Conservation (phyloP, 2,888 invertebrate species). For the Gibbula magus region DNA sequence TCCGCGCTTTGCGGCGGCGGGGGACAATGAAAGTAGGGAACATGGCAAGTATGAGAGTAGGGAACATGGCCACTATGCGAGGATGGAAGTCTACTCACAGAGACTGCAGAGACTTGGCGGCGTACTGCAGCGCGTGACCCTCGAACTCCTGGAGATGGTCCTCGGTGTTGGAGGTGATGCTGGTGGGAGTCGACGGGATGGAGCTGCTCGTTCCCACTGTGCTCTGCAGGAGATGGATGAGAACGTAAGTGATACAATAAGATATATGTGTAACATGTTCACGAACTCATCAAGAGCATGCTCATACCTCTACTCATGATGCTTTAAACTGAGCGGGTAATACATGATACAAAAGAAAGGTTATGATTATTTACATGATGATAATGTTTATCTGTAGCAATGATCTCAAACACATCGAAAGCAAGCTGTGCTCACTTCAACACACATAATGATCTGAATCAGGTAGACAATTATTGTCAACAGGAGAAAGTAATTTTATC, state of each 20-base stretch:
- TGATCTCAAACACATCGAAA: no score
- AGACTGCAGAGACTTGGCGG: constrained; percentile 68
- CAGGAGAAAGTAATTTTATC: no score
- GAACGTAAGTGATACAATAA: background rate
- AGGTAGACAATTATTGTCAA: no score
- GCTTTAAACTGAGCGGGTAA: background rate
- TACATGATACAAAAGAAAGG: no score
- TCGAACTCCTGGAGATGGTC: constrained; percentile 71
- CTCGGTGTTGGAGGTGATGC: constrained; percentile 61
- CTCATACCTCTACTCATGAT: background rate
- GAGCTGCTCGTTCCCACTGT: constrained; percentile 54
- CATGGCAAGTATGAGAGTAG: no score
- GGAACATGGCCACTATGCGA: background rate
- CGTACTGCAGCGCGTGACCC: constrained; percentile 71
- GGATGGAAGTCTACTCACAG: constrained; percentile 56
- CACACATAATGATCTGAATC: no score
- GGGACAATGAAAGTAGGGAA: no score
- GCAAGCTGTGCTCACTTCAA: no score
- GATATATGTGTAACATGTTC: background rate
- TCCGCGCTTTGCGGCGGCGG: no score
- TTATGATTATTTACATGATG: no score
- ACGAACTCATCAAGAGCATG: background rate
- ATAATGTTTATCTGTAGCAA: no score
- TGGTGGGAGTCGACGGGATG: constrained; percentile 63
- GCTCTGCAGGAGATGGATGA: constrained; percentile 48